Conservation (phyloP, 2,888 invertebrate species). For the Holacanthella duospinosa region DNA sequence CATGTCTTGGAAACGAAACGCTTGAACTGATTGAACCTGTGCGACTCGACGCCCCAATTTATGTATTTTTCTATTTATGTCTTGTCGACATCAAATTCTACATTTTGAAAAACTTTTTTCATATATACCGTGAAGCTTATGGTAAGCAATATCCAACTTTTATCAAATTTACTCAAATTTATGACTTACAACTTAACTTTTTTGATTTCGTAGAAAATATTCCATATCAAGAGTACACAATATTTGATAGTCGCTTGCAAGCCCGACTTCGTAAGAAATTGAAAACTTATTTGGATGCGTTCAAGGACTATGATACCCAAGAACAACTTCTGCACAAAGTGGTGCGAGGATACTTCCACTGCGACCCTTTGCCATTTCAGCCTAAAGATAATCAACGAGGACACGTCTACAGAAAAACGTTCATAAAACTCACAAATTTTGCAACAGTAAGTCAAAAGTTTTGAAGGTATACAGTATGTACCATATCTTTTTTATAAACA, state of each 20-base stretch:
- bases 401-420: slow-evolving; percentile 11
- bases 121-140: slow-evolving; percentile 15
- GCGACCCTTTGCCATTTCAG: slow-evolving; percentile 11
- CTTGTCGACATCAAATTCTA: slow-evolving; percentile 19
- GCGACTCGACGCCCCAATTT: slow-evolving; percentile 14
- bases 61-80: slow-evolving; percentile 14
- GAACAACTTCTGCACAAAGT: slow-evolving; percentile 5
- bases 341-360: slow-evolving; percentile 13
- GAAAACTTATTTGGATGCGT: slow-evolving; percentile 11
- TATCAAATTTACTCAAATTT: background rate
- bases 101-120: slow-evolving; percentile 13
- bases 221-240: background rate
- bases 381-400: background rate
- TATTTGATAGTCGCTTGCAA: background rate
- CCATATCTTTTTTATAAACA: background rate
- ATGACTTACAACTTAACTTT: background rate
- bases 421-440: slow-evolving; percentile 21
- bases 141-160: slow-evolving; percentile 8
- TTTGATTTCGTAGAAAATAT: slow-evolving; percentile 6
- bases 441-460: slow-evolving; percentile 6
- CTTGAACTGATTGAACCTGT: slow-evolving; percentile 12
- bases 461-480: background rate
- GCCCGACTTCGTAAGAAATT: slow-evolving; percentile 9
- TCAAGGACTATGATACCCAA: slow-evolving; percentile 9
- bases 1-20: slow-evolving; percentile 12